Evolutionary conservation across 2,113 vertebrate genomes (phyloP).

Genomic region (Eulacestoma nigropectus): DNA sequence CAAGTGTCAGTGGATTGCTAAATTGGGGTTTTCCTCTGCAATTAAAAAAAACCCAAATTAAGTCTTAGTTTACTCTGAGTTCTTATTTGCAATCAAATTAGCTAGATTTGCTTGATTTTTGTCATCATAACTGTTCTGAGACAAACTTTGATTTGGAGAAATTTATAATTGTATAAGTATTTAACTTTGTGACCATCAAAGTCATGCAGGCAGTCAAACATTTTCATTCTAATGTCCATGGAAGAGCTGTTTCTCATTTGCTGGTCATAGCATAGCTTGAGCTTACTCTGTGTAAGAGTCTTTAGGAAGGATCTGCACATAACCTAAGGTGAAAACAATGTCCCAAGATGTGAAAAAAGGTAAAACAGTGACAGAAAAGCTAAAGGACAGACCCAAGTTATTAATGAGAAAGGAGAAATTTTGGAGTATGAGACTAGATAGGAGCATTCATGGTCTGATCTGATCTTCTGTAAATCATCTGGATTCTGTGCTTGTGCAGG

Average conservation of each 20-base stretch:
- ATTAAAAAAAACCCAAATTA: neutral
- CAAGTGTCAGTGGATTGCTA: neutral
- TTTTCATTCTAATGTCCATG: neutral
- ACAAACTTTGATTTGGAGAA: neutral
- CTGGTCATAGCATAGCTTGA: neutral
- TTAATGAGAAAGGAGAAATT: neutral
- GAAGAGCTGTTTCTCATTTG: neutral
- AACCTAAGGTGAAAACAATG: fast-evolving
- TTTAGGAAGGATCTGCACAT: neutral
- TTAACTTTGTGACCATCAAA: neutral
- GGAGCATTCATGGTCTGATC: neutral
- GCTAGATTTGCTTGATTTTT: neutral
- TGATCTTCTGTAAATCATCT: neutral
- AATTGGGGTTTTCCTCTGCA: neutral
- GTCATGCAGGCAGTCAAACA: neutral
- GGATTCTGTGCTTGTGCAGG: neutral
- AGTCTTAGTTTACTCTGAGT: neutral
- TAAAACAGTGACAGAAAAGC: neutral
- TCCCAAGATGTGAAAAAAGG: neutral
- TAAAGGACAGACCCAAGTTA: neutral
- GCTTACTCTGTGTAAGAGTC: neutral
- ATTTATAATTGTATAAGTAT: neutral
- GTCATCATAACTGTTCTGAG: neutral
- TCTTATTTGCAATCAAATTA: neutral
- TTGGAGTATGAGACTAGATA: neutral